These are phyloP conservation scores for Boulengeromyrus knoepffleri DNA, from an alignment of 2,113 vertebrate genomes.

Conservation along the genomic window DNA sequence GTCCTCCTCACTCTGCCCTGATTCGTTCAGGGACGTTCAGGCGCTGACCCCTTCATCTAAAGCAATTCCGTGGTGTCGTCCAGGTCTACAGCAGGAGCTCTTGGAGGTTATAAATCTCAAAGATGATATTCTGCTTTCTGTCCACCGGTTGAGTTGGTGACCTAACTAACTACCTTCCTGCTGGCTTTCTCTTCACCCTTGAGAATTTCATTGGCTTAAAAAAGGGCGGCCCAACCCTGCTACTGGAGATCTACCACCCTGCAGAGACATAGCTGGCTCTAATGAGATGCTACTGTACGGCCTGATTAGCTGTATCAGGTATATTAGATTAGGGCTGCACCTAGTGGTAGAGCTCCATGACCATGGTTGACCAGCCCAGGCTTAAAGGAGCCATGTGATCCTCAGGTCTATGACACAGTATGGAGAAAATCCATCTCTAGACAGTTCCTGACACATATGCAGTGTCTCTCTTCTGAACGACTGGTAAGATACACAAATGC, in stretches of 20 bases:
- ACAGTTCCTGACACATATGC: not conserved
- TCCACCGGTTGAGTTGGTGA: not conserved
- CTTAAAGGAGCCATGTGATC: not conserved
- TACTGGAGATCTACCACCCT: not conserved
- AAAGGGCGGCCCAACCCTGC: not conserved
- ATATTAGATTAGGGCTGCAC: not conserved
- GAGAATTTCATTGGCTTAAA: not conserved
- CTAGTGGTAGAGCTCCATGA: not conserved
- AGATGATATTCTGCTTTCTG: not conserved
- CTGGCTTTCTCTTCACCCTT: not conserved
- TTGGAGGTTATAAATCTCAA: not conserved
- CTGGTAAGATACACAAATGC: not conserved
- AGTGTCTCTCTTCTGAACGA: not conserved
- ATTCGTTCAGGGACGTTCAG: not conserved
- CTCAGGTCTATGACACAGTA: not conserved
- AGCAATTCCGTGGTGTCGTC: not conserved
- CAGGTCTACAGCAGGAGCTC: not conserved
- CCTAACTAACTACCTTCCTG: not conserved
- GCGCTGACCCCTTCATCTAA: not conserved
- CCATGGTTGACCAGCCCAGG: not conserved
- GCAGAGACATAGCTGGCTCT: not conserved
- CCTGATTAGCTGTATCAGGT: not conserved
- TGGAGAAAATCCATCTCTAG: not conserved
- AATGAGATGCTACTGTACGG: not conserved
- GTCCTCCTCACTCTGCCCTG: not conserved